phyloP scores from a whole-genome alignment of 53 echinoderm and acorn worm species.

The Arbacia lixula region DNA sequence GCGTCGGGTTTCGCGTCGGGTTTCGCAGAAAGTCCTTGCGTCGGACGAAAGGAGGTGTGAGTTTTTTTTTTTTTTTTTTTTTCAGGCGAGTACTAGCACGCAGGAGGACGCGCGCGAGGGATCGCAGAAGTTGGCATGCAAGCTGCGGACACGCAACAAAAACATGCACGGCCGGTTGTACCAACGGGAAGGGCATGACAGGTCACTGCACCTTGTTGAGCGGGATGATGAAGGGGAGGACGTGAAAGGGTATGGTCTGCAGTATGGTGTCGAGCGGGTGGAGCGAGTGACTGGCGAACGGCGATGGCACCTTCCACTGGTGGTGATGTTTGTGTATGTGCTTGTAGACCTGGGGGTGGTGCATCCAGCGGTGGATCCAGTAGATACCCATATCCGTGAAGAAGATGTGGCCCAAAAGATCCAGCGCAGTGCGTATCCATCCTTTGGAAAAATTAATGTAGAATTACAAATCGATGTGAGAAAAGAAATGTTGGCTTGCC shows the following conservation, averaged over 20 bases:
- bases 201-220: slow-evolving; percentile 73
- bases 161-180: too few species aligned
- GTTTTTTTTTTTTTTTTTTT: too few species aligned
- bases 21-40: too few species aligned
- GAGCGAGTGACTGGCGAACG: slow-evolving; percentile 90
- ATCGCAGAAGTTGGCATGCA: too few species aligned
- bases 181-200: too few species aligned
- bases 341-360: slow-evolving; percentile 80
- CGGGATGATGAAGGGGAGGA: slow-evolving; percentile 83
- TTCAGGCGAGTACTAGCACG: too few species aligned
- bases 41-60: too few species aligned
- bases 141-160: too few species aligned
- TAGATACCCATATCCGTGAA: slow-evolving; percentile 87
- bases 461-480: neutral
- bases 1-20: too few species aligned
- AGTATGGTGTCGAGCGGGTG: slow-evolving; percentile 85
- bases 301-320: slow-evolving; percentile 84
- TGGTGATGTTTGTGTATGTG: slow-evolving; percentile 87
- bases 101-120: too few species aligned
- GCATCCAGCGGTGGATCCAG: slow-evolving; percentile 88
- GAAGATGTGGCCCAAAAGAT: slow-evolving; percentile 66
- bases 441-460: slow-evolving; percentile 63
- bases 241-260: slow-evolving; percentile 83
- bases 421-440: slow-evolving; percentile 56
- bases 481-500: neutral